phyloP scores from a whole-genome alignment of 2,797 vertebrate genomes.

The Falco peregrinus region DNA sequence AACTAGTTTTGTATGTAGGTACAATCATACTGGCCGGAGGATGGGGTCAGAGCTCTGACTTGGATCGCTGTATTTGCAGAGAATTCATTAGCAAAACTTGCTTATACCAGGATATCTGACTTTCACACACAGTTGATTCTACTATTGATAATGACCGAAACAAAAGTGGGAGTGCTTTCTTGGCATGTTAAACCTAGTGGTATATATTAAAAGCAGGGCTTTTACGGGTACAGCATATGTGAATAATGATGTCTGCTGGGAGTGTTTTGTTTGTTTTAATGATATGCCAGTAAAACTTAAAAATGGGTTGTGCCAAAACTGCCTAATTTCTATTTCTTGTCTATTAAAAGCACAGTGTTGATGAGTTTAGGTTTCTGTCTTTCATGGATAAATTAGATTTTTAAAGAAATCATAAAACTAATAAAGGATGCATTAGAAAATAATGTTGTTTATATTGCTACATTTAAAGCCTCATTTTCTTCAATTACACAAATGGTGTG shows the following conservation, averaged over 20 bases:
- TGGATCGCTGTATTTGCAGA: neutral
- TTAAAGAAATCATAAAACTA: neutral
- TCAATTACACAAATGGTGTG: neutral
- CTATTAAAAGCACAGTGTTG: neutral
- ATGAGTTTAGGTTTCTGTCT: neutral
- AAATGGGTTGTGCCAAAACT: neutral
- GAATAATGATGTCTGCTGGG: neutral
- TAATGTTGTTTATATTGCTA: neutral
- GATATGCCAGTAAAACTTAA: neutral
- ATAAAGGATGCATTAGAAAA: neutral
- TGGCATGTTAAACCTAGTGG: neutral
- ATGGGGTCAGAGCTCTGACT: neutral
- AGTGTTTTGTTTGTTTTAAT: neutral
- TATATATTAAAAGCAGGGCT: neutral
- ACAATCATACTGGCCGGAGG: neutral
- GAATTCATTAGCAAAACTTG: neutral
- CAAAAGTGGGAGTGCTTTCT: neutral
- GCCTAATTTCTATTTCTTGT: neutral
- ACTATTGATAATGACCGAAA: neutral
- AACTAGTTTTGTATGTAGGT: neutral
- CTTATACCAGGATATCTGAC: neutral
- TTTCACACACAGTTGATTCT: neutral
- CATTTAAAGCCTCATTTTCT: neutral
- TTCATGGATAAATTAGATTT: neutral
- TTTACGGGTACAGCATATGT: neutral